phyloP scores from a whole-genome alignment of 2,888 invertebrate species.

The Hypselothyrea guttata region DNA sequence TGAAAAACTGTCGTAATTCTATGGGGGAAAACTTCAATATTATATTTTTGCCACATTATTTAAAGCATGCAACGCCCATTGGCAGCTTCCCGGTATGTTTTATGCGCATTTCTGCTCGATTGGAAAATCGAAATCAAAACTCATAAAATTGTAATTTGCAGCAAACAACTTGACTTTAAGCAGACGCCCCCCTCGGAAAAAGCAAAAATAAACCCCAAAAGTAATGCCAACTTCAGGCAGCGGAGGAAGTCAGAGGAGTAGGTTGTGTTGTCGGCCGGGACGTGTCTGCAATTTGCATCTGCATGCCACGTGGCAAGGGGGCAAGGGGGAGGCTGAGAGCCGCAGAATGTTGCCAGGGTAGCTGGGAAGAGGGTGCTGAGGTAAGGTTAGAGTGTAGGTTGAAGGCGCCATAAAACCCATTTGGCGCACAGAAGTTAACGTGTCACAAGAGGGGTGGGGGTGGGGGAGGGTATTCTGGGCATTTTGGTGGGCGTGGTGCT shows the following conservation, averaged over 20 bases:
- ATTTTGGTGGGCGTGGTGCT: not conserved
- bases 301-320: constrained; percentile 35
- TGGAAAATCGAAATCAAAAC: constrained; percentile 68
- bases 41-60: no score
- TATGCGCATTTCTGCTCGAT: constrained; percentile 38
- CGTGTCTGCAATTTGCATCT: constrained; percentile 73
- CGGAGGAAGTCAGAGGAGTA: no score
- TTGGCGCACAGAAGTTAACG: constrained; percentile 67
- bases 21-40: no score
- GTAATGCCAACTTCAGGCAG: no score
- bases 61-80: no score
- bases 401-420: constrained; percentile 64
- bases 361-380: constrained; percentile 15
- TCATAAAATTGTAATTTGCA: constrained; percentile 73
- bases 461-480: not conserved
- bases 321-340: constrained; percentile 8
- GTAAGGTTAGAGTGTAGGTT: no score
- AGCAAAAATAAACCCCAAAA: constrained; percentile 24
- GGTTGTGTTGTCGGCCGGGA: constrained; percentile 45
- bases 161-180: constrained; percentile 58
- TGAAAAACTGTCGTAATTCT: no score
- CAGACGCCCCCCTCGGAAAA: constrained; percentile 17
- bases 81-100: no score
- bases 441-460: constrained; percentile 19
- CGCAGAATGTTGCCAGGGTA: not conserved